phyloP scores from a whole-genome alignment of 2,888 invertebrate genomes.

The Mimumesa dahlbomi region DNA sequence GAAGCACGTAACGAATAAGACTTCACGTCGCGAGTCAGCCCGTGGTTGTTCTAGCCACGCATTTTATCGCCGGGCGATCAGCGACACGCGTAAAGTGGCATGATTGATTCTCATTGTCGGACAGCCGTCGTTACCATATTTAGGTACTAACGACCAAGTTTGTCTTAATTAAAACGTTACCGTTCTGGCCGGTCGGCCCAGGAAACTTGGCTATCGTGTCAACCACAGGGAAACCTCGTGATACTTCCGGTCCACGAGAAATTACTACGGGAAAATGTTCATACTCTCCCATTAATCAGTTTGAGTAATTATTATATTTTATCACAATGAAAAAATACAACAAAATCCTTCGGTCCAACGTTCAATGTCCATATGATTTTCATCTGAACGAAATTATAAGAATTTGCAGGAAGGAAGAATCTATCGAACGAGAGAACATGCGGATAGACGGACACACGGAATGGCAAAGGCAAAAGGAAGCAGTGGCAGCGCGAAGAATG shows the following conservation, averaged over 20 bases:
- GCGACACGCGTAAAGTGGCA: conserved; percentile 63
- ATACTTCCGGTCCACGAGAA: conserved; percentile 28
- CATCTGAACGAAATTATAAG: conserved; percentile 4
- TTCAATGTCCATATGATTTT: no score
- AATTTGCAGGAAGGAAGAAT: conserved; percentile 27
- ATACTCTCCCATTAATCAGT: no score
- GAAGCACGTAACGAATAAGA: conserved; percentile 32
- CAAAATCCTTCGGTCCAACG: no score
- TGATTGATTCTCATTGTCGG: conserved; percentile 71
- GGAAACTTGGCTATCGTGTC: conserved; percentile 48
- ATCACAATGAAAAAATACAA: no score
- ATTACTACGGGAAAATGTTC: no score
- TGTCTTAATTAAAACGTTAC: conserved; percentile 72
- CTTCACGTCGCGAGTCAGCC: conserved; percentile 37
- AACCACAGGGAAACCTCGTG: conserved; percentile 26
- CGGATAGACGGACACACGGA: conserved; percentile 60
- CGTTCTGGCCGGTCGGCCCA: conserved; percentile 39
- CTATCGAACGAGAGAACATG: conserved; percentile 35
- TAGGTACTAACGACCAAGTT: conserved; percentile 64
- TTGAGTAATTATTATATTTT: no score
- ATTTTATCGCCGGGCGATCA: conserved; percentile 61
- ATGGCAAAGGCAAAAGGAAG: conserved; percentile 68
- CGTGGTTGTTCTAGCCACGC: conserved; percentile 34
- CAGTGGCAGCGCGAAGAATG: conserved; percentile 76
- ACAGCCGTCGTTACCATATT: conserved; percentile 67